phyloP scores from a whole-genome alignment of 2,888 invertebrate species.

The Busseola fusca region DNA sequence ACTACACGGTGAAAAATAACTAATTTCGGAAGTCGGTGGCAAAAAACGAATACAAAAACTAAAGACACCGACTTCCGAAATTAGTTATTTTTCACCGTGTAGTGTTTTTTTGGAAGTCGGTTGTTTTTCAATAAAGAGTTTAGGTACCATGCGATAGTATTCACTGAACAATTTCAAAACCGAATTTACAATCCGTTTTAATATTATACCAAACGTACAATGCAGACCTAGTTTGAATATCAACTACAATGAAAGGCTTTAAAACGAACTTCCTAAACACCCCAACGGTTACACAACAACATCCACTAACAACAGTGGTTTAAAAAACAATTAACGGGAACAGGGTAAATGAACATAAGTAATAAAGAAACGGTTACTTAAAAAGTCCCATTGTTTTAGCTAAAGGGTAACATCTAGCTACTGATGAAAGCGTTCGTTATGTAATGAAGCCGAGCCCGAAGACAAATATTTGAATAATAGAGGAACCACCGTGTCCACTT shows the following conservation, averaged over 20 bases:
- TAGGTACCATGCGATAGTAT: background rate
- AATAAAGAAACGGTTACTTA: conserved; percentile 27
- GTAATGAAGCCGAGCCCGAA: conserved; percentile 66
- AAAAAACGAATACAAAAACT: too few species aligned
- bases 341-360: conserved; percentile 27
- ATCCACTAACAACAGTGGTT: conserved; percentile 13
- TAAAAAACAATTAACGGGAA: conserved; percentile 36
- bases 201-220: conserved; percentile 13
- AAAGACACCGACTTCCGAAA: too few species aligned
- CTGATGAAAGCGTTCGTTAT: conserved; percentile 48
- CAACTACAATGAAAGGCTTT: conserved; percentile 5
- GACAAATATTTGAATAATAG: conserved; percentile 71
- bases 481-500: conserved; percentile 52
- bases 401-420: conserved; percentile 12
- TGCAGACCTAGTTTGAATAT: background rate
- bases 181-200: conserved; percentile 3
- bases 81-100: too few species aligned
- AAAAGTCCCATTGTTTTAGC: conserved; percentile 42
- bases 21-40: too few species aligned
- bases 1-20: too few species aligned
- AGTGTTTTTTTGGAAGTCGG: too few species aligned
- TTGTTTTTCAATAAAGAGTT: background rate
- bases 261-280: conserved; percentile 5
- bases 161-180: background rate
- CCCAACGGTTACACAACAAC: conserved; percentile 17